These are phyloP conservation scores for Coptodon bakossiorum DNA, from an alignment of 2,113 vertebrate species.

Conservation along the genomic window DNA sequence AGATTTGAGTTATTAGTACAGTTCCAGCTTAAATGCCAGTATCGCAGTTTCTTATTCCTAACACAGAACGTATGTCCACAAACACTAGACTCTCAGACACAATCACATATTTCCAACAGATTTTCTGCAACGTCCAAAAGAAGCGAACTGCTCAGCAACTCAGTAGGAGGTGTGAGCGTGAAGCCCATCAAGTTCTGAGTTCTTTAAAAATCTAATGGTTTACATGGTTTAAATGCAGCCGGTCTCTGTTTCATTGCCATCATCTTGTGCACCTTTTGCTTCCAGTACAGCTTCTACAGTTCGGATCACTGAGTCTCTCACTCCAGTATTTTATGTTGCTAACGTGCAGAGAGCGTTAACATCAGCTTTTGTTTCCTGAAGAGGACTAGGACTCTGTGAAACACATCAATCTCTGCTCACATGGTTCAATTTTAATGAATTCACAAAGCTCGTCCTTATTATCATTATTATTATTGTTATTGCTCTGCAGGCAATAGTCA, in stretches of 20 bases:
- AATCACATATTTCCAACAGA: neutral
- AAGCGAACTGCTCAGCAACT: fast-evolving
- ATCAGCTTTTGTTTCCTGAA: neutral
- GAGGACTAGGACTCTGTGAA: neutral
- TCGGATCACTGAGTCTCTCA: fast-evolving
- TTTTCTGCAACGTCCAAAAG: neutral
- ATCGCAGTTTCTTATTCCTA: neutral
- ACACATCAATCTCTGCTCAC: neutral
- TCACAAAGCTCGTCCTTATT: neutral
- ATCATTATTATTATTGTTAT: neutral
- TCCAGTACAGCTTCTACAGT: neutral
- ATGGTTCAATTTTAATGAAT: neutral
- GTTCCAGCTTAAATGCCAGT: neutral
- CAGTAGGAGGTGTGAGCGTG: neutral
- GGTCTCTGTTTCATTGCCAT: neutral
- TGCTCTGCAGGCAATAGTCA: neutral
- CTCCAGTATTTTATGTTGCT: neutral
- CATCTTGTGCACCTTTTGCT: neutral
- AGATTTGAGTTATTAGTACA: neutral
- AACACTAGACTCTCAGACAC: neutral
- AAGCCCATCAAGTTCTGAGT: fast-evolving
- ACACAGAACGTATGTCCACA: neutral
- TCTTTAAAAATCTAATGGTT: neutral
- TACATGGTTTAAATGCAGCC: neutral
- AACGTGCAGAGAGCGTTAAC: neutral